Conservation (phyloP, 2,888 invertebrate genomes). For the Ceriagrion tenellum region DNA sequence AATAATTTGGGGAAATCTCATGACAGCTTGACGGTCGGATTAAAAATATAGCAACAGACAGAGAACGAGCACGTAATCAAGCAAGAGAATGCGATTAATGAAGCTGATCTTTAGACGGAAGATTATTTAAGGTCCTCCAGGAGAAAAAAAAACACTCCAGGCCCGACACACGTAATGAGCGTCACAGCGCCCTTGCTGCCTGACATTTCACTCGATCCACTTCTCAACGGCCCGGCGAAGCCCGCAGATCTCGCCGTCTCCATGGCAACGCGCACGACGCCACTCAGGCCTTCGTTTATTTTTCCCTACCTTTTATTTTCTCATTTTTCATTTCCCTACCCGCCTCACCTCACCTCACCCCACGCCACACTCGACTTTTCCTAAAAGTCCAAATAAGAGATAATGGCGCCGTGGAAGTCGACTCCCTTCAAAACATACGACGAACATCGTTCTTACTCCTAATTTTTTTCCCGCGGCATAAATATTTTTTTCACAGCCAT, state of each 20-base stretch:
- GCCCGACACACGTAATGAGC: background rate
- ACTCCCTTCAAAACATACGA: background rate
- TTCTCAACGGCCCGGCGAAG: background rate
- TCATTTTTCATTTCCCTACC: background rate
- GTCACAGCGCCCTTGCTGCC: background rate
- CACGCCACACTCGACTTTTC: background rate
- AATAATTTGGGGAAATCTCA: no score
- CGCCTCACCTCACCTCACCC: background rate
- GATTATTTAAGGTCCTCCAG: background rate
- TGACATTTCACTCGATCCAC: slow-evolving; percentile 36
- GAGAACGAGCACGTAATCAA: background rate
- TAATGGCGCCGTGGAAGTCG: background rate
- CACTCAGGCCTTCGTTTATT: background rate
- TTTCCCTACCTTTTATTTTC: background rate
- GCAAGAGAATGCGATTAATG: background rate
- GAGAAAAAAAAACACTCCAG: background rate
- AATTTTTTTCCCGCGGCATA: background rate
- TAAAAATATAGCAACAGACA: background rate
- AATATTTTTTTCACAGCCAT: background rate
- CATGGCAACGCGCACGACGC: background rate
- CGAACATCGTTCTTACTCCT: background rate
- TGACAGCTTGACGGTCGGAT: background rate
- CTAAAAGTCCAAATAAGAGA: background rate
- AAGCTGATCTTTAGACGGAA: background rate
- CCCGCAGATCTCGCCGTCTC: background rate